Evolutionary conservation across 2,797 vertebrate genomes (phyloP), one percentile per base, ranked within the genome.

Genomic region (Podarcis lilfordi): DNA sequence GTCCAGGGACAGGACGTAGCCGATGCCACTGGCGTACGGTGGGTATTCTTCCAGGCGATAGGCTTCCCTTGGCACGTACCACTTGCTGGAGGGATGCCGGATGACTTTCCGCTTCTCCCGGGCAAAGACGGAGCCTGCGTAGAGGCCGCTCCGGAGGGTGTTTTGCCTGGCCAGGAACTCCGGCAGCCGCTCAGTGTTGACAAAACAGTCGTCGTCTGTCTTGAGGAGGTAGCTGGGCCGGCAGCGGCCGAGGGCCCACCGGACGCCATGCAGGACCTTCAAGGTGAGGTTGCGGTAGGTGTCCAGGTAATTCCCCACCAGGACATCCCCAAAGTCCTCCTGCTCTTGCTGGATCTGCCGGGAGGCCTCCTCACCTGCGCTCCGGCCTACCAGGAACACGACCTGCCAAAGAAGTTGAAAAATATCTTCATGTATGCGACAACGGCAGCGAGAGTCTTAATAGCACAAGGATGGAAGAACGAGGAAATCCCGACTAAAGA

Each of bases 201-300:
- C 80, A 37, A 96, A 92, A 85, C 82, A 95, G 71, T 91, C 35
- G 0, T 95, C 86, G 3, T 91, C 88, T 0, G 66, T 94, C 64
- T 90, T 93, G 27, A 93, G 78, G 37, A 83, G 17, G 21, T 61
- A 81, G 1, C 1, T 0, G 1, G 89, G 83, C 29, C 0, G 21
- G 27, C 66, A 80, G 4, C 81, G 21, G 5, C 91, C 43, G 0
- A 45, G 64, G 7, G 81, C 68, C 95, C 93, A 93, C 86, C 82
- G 82, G 5, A 95, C 35, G 1, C 94, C 2, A 0, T 89, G 89
- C 68, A 68, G 84, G 4, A 92, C 85, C 21, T 93, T 94, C 37
- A 94, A 69, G 19, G 77, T 95, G 35, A 95, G n/a, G n/a, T 87
- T 95, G 15, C 90, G 88, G 68, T 71, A 89, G 4, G 0, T 23